Conservation (phyloP, 2,888 invertebrate genomes). For the Rambutsinella grinnellia region DNA sequence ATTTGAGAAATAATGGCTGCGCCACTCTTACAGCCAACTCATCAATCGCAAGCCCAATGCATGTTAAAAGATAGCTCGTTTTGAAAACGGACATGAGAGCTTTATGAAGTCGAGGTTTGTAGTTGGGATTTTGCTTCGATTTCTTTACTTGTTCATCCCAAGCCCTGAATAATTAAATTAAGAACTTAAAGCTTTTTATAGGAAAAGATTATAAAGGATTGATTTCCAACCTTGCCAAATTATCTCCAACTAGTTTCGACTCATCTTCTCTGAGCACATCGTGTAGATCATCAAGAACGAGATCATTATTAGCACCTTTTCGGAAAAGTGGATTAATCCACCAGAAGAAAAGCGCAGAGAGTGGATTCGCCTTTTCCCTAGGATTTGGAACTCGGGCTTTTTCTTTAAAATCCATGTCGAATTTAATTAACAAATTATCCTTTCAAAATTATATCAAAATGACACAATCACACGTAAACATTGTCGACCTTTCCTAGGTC, state of each 20-base stretch:
- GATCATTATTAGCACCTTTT: conserved; percentile 79
- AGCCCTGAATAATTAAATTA: conserved; percentile 31
- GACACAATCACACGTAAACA: too few species aligned
- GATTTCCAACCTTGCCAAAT: conserved; percentile 74
- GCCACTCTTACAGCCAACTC: conserved; percentile 68
- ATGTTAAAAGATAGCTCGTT: conserved; percentile 70
- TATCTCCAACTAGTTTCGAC: conserved; percentile 78
- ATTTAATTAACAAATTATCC: too few species aligned
- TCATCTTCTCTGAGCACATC: conserved; percentile 78
- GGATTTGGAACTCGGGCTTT: conserved; percentile 75
- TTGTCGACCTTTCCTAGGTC: too few species aligned
- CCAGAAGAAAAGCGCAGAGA: conserved; percentile 78
- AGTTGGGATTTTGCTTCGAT: conserved; percentile 74
- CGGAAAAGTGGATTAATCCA: conserved; percentile 85
- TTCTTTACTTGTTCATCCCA: conserved; percentile 73
- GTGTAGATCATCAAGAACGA: conserved; percentile 82
- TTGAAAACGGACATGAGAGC: conserved; percentile 71
- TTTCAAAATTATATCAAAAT: neutral
- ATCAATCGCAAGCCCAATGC: conserved; percentile 70
- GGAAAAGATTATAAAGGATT: too few species aligned
- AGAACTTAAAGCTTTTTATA: too few species aligned
- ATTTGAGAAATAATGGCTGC: conserved; percentile 4
- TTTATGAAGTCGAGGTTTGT: conserved; percentile 71
- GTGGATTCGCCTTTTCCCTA: conserved; percentile 73
- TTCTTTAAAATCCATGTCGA: conserved; percentile 65